These are phyloP conservation scores for Meliscaeva auricollis DNA, from an alignment of 2,888 invertebrate genomes.

Conservation along the genomic window DNA sequence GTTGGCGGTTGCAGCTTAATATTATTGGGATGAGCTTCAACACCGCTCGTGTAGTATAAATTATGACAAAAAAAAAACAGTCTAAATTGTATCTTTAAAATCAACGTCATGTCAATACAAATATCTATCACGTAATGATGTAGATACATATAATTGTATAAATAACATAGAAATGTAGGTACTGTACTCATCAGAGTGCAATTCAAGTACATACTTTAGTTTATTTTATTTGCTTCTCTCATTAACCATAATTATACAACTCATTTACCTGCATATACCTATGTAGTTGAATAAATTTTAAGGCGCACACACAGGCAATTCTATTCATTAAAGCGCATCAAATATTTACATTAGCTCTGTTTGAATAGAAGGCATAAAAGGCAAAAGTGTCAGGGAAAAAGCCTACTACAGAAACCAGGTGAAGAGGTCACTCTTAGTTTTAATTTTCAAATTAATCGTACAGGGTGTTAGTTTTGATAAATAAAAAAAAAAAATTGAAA, in stretches of 20 bases:
- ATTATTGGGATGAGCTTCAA: slow-evolving; percentile 13
- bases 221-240: slow-evolving; percentile 69
- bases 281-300: slow-evolving; percentile 1
- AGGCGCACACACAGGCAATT: slow-evolving; percentile 12
- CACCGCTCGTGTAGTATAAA: not conserved
- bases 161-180: too few relatives aligned
- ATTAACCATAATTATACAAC: slow-evolving; percentile 68
- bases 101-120: too few relatives aligned
- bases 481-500: too few relatives aligned
- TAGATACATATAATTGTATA: too few relatives aligned
- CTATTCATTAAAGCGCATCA: slow-evolving; percentile 59
- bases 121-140: too few relatives aligned
- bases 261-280: too few relatives aligned
- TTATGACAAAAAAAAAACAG: not conserved
- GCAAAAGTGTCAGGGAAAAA: slow-evolving; percentile 1
- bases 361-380: not conserved
- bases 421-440: slow-evolving; percentile 61
- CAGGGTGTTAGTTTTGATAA: slow-evolving; percentile 4
- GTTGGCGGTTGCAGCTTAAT: slow-evolving; percentile 6
- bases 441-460: not conserved
- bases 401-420: slow-evolving; percentile 54
- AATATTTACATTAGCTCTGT: slow-evolving; percentile 66
- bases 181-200: slow-evolving; percentile 17
- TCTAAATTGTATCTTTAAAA: slow-evolving; percentile 41
- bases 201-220: slow-evolving; percentile 39